These are phyloP conservation scores for Drosophila paramelanica DNA, from an alignment of 2,888 invertebrate species.

Conservation along the genomic window DNA sequence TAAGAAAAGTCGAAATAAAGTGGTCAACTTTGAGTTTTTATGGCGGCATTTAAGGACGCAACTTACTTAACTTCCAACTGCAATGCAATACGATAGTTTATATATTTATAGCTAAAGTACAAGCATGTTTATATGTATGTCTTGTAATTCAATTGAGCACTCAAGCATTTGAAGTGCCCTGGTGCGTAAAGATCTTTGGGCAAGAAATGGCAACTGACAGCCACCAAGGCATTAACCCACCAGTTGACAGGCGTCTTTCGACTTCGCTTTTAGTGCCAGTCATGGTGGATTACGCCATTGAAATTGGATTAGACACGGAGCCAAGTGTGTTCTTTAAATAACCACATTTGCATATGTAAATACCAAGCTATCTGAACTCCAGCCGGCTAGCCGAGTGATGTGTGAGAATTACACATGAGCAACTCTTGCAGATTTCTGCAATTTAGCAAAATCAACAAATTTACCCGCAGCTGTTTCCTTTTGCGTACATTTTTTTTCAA, in stretches of 20 bases:
- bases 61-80: conserved; percentile 5
- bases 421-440: conserved; percentile 9
- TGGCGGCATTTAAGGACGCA: conserved; percentile 26
- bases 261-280: conserved; percentile 57
- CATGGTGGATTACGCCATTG: conserved; percentile 62
- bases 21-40: conserved; percentile 59
- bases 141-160: conserved; percentile 42
- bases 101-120: not conserved
- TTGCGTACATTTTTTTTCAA: not conserved
- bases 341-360: conserved; percentile 38
- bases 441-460: conserved; percentile 15
- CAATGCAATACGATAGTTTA: conserved; percentile 8
- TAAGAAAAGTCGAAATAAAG: conserved; percentile 55
- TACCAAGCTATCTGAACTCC: not conserved
- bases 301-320: conserved; percentile 62
- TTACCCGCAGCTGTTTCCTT: not conserved
- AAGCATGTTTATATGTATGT: not conserved
- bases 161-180: conserved; percentile 44
- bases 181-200: conserved; percentile 49
- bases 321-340: conserved; percentile 27
- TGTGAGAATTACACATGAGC: conserved; percentile 14
- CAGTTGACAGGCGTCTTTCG: conserved; percentile 36
- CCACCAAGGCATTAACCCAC: conserved; percentile 22
- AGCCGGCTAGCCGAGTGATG: conserved; percentile 4
- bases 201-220: conserved; percentile 13